These are phyloP conservation scores for Semibalanus balanoides DNA, from an alignment of 1,140 invertebrate species.

Conservation along the genomic window DNA sequence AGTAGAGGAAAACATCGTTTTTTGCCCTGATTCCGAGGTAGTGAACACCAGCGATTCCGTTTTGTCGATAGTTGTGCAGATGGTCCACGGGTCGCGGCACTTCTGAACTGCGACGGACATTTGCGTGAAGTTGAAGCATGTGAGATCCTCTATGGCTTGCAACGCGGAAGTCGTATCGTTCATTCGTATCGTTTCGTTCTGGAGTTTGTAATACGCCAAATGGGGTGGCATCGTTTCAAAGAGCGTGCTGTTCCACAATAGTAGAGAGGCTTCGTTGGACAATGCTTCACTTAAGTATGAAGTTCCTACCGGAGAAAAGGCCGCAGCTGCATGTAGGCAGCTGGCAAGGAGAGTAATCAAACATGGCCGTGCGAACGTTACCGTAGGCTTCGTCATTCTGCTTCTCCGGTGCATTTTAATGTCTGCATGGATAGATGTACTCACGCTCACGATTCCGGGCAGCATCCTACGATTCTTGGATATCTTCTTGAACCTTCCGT, in stretches of 20 bases:
- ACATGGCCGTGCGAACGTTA: no score
- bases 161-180: background rate
- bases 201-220: background rate
- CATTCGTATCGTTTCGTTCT: background rate
- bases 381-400: no score
- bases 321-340: no score
- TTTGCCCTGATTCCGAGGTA: background rate
- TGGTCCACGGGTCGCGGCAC: background rate
- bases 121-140: background rate
- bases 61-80: background rate
- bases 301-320: no score
- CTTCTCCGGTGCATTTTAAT: no score
- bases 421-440: no score
- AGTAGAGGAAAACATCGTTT: background rate
- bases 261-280: no score
- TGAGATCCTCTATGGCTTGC: background rate
- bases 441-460: no score
- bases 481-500: no score
- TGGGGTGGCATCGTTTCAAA: background rate
- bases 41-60: background rate
- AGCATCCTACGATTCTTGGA: no score
- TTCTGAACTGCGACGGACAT: background rate
- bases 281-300: no score
- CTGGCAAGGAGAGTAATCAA: no score
- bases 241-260: background rate